Evolutionary conservation across 2,797 vertebrate genomes (phyloP).

Genomic region (Simalia tracyae): DNA sequence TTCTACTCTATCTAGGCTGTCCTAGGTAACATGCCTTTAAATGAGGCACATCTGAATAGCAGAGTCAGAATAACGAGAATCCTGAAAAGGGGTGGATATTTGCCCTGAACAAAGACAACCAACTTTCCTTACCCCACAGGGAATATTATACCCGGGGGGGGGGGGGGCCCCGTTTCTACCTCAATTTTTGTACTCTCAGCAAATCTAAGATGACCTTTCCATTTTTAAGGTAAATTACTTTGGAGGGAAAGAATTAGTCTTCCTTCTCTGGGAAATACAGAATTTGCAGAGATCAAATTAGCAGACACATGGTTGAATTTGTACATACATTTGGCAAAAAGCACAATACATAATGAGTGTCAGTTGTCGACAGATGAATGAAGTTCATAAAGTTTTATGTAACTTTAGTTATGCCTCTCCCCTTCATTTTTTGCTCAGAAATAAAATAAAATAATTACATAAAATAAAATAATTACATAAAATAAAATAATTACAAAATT

Average conservation of each 20-base stretch:
- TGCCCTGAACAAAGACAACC: background rate
- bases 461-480: background rate
- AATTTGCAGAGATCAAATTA: background rate
- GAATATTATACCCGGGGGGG: background rate
- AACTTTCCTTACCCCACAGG: background rate
- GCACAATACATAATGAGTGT: background rate
- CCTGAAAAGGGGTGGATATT: background rate
- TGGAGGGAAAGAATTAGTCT: background rate
- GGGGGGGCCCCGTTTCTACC: background rate
- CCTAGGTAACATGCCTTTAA: background rate
- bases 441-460: background rate
- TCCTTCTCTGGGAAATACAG: background rate
- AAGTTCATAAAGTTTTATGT: background rate
- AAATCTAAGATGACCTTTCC: background rate
- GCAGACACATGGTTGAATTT: background rate
- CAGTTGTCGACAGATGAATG: background rate
- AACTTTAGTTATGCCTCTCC: background rate
- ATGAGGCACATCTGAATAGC: background rate
- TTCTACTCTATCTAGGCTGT: background rate
- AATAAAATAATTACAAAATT: background rate
- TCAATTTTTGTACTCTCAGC: background rate
- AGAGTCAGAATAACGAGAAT: background rate
- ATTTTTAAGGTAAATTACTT: background rate
- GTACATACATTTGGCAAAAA: background rate
- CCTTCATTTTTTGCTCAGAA: background rate